A percentile compares a stretch with the other conserved stretches of the same genome.
These are phyloP conservation scores for Drosophila rufa DNA, from an alignment of 1,140 invertebrate genomes.

Conservation along the genomic window DNA sequence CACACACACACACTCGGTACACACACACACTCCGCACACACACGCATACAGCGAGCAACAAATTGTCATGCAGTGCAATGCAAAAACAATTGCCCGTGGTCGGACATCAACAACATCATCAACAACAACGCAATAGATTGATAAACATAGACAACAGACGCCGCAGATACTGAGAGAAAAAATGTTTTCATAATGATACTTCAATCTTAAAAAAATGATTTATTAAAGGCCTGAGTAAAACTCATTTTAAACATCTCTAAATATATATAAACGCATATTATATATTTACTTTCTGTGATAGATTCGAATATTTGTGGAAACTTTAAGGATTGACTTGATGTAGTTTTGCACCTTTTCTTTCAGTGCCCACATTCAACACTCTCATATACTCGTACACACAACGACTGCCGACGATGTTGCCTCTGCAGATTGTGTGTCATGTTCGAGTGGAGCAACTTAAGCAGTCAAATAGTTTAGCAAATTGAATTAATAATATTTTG, in stretches of 20 bases:
- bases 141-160: slow-evolving; percentile 70
- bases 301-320: no score
- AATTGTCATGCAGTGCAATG: slow-evolving; percentile 59
- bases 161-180: slow-evolving; percentile 21
- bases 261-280: no score
- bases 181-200: not conserved
- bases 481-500: slow-evolving; percentile 77
- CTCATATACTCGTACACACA: not conserved
- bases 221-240: no score
- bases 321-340: no score
- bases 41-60: slow-evolving; percentile 48
- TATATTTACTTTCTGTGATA: no score
- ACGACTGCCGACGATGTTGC: slow-evolving; percentile 25
- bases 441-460: slow-evolving; percentile 38
- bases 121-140: slow-evolving; percentile 66
- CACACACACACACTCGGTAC: slow-evolving; percentile 11
- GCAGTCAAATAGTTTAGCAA: slow-evolving; percentile 65
- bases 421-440: slow-evolving; percentile 38
- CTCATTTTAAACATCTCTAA: no score
- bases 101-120: slow-evolving; percentile 48
- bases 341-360: no score
- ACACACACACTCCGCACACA: slow-evolving; percentile 1
- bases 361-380: slow-evolving; percentile 5
- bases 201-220: no score
- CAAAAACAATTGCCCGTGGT: slow-evolving; percentile 61